Base-by-base conservation (phyloP, 2,888 invertebrate species). In the Phortica magna region DNA sequence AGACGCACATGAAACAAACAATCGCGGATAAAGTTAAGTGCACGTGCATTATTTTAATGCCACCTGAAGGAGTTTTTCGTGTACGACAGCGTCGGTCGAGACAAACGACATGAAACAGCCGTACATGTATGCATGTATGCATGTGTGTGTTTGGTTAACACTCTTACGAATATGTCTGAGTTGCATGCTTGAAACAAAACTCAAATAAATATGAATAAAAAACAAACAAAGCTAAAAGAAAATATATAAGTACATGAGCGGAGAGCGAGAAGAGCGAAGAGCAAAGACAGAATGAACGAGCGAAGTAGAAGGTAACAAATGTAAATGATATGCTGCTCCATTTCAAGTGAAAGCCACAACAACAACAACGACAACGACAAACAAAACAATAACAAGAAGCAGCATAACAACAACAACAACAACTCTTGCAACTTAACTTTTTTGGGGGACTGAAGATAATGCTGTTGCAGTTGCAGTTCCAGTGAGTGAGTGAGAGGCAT, bases 11-110 rank as follows among this genome's bases (percentile, higher is more conserved):
- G 48, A 68, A 48, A 84, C 83, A 85, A 82, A 86, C 78, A 84
- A 79, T 86, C 83, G 86, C 84, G 89, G 83, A 89, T 90, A 87
- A 86, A 89, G 87, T 88, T 89, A 86, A 90, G 90, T 89, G 89
- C 88, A 89, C 86, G 88, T 90, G 89, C 90, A 90, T 90, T 90
- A 90, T 90, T 90, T 90, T 90, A 90, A 88, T 90, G 91, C 87
- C 85, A 89, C 89, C 91, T 90, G 85, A 90, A 90, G 90, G 82
- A 88, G 88, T 85, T 83, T 83, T 77, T 77, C 73, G 17, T 73
- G 14, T 70, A 74, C 79, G 73, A 10, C 17, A 22, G 22, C 9
- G 31, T 19, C 17, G 22, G 22, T 19, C 17, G 9, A 55, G 4
- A 55, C 55, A 55, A 55, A 61, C 22, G 22, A 61, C 59, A 7